These are phyloP conservation scores for Cybosia mesomella DNA, from an alignment of 2,888 invertebrate genomes.

Conservation along the genomic window DNA sequence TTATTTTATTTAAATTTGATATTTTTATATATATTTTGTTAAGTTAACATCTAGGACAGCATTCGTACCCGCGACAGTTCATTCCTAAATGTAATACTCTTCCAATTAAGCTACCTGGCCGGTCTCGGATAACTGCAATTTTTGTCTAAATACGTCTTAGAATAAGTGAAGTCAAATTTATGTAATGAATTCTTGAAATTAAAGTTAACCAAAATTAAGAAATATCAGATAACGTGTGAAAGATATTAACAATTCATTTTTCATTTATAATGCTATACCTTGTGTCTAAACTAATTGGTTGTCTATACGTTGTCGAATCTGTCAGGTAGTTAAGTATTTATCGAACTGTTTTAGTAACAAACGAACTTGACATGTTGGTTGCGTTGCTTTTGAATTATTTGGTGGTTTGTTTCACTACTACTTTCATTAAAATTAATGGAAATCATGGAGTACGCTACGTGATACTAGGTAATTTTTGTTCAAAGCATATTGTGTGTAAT, in stretches of 20 bases:
- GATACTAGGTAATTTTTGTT: neutral
- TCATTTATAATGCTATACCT: constrained; percentile 33
- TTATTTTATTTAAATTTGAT: constrained; percentile 6
- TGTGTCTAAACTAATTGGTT: constrained; percentile 32
- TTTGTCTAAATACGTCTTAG: too few relatives aligned
- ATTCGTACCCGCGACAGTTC: too few relatives aligned
- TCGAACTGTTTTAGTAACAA: constrained; percentile 33
- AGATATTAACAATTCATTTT: constrained; percentile 30
- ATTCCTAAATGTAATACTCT: too few relatives aligned
- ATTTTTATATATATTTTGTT: neutral
- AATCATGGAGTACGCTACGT: neutral
- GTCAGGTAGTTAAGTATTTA: constrained; percentile 44
- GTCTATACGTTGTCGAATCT: constrained; percentile 45
- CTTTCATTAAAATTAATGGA: constrained; percentile 8
- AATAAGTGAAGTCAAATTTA: too few relatives aligned
- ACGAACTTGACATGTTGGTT: constrained; percentile 24
- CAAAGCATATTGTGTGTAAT: neutral
- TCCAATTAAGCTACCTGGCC: too few relatives aligned
- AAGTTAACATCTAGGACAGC: neutral
- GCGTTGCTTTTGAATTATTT: constrained; percentile 17
- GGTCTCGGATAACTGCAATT: too few relatives aligned
- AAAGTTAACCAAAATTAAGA: neutral
- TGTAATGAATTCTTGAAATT: too few relatives aligned
- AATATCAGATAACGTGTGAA: constrained; percentile 10
- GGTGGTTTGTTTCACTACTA: neutral